Percentiles rank a stretch among this genome's conserved stretches.
phyloP scores from a whole-genome alignment of 2,113 vertebrate species.

The Cynopterus brachyotis region DNA sequence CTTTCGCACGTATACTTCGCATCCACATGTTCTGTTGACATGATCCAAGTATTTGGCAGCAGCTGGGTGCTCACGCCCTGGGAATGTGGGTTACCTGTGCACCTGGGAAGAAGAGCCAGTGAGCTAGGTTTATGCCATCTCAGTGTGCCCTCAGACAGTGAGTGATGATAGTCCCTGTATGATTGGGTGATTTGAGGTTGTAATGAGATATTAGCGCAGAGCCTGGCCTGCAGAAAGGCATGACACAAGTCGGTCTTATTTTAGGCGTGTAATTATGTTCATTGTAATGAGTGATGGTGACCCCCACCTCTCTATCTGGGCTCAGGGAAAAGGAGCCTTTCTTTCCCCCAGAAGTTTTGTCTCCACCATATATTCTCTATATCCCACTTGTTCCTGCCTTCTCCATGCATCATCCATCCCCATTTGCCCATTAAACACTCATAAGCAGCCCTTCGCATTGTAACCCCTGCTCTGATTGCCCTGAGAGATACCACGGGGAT shows the following conservation, averaged over 20 bases:
- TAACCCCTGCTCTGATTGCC: not conserved
- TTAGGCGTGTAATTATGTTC: not conserved
- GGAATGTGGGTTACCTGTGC: not conserved
- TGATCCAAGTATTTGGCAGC: not conserved
- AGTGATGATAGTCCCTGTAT: not conserved
- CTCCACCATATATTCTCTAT: too few relatives aligned
- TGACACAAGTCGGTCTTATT: not conserved
- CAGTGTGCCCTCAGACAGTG: not conserved
- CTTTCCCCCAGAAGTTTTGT: not conserved
- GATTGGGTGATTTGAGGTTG: not conserved
- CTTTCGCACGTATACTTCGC: not conserved
- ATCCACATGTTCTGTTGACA: not conserved
- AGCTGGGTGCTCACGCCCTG: not conserved
- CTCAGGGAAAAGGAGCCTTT: not conserved
- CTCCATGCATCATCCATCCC: not conserved
- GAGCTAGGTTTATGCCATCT: not conserved
- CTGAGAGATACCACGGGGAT: not conserved
- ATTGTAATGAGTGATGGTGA: not conserved
- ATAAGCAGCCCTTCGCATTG: not conserved
- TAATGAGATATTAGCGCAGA: not conserved
- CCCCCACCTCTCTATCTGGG: not conserved
- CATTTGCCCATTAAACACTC: not conserved
- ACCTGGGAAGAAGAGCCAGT: not conserved
- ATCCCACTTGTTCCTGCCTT: not conserved
- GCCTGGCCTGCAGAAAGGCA: not conserved